Conservation (phyloP, 2,113 vertebrate species). For the Oceanites oceanicus region DNA sequence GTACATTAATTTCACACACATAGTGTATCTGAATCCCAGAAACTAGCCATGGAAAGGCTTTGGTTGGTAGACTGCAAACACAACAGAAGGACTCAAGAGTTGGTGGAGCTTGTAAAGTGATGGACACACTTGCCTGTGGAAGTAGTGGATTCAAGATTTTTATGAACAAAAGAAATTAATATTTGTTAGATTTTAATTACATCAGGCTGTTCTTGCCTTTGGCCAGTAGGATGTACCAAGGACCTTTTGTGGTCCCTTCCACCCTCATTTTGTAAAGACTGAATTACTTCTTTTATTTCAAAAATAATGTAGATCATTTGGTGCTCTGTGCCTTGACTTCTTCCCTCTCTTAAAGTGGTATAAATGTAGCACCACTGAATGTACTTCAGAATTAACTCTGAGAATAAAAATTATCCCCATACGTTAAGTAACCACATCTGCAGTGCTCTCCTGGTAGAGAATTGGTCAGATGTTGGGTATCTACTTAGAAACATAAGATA, state of each 20-base stretch:
- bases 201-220: neutral
- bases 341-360: neutral
- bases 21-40: neutral
- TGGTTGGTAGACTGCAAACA: neutral
- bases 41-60: neutral
- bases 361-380: neutral
- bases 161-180: neutral
- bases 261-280: neutral
- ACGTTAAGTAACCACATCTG: neutral
- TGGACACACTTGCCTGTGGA: neutral
- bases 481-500: neutral
- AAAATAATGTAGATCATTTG: neutral
- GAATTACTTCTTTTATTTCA: neutral
- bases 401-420: neutral
- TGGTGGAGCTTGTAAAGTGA: neutral
- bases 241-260: neutral
- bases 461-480: neutral
- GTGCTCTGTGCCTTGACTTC: neutral
- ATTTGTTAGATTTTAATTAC: neutral
- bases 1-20: neutral
- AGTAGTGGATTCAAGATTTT: neutral
- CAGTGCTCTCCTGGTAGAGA: neutral
- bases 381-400: neutral
- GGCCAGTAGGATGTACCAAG: neutral
- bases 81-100: neutral